Percentiles rank a stretch among this genome's conserved stretches.
Evolutionary conservation across 2,113 vertebrate genomes (phyloP).

Genomic region (Notarius lentiginosus): DNA sequence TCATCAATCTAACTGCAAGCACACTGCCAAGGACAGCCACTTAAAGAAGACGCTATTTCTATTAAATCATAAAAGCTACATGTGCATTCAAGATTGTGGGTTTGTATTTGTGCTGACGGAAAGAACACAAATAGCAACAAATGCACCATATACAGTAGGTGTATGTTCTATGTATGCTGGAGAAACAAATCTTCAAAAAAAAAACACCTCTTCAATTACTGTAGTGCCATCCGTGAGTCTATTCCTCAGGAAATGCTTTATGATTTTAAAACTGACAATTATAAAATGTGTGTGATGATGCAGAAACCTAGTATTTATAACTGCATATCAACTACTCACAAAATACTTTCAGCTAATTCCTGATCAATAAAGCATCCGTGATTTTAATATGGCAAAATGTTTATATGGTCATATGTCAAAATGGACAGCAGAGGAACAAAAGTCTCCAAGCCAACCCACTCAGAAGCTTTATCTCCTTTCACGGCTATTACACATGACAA

Average conservation of each 20-base stretch:
- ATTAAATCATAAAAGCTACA: neutral
- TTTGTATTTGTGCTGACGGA: neutral
- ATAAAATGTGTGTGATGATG: neutral
- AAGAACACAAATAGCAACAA: neutral
- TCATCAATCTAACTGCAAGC: constrained; percentile 9
- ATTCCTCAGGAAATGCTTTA: neutral
- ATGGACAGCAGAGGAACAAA: constrained; percentile 22
- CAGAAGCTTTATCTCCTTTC: constrained; percentile 17
- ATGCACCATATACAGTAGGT: neutral
- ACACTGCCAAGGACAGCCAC: constrained; percentile 2
- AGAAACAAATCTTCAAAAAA: neutral
- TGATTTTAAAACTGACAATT: neutral
- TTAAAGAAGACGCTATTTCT: neutral
- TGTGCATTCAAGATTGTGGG: neutral
- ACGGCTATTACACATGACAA: constrained; percentile 20
- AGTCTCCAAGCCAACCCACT: constrained; percentile 15
- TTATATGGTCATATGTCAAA: neutral
- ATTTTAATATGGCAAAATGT: neutral
- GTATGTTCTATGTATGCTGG: neutral
- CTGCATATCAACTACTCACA: neutral
- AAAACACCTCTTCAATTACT: neutral
- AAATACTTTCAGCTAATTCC: neutral
- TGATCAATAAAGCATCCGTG: constrained; percentile 2
- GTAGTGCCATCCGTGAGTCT: neutral
- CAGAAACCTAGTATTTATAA: neutral